Base-by-base conservation (phyloP, 2,113 vertebrate genomes). In the Phrynosoma blainvillii region DNA sequence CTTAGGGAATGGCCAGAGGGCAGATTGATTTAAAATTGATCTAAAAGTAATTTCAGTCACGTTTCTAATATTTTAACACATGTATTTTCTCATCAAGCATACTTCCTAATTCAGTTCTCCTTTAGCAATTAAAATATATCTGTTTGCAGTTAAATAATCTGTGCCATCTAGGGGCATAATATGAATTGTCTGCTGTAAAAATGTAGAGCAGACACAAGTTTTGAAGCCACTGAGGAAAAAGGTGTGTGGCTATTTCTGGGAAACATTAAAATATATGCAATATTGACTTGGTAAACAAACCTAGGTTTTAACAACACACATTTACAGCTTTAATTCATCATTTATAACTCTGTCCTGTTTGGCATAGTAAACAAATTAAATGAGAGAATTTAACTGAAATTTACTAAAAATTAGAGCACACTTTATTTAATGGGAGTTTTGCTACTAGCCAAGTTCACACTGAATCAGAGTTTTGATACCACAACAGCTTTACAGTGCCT, bases 121-220 rank as follows among this genome's bases (percentile, higher is more conserved):
- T 73, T 12, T 30, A 81, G 47, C 78, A 62, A 87, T 87, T 87
- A 73, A 59, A 73, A 59, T 2, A 1, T 87, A 12, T n/a, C 25
- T 56, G 70, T 87, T 81, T 27, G 52, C 52, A 56, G 71, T 87
- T 81, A 73, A 87, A 87, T 42, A 80, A 30, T 16, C 68, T 70
- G 36, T 32, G 27, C 36, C 36, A 30, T 30, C 42, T 66, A 30
- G 76, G 65, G 56, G n/a, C 65, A 56, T 86, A 30, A 54, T 66
- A 20, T 84, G n/a, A 75, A 74, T 77, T 77, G 40, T 66, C 74
- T 66, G 74, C 62, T 42, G 21, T 9, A 66, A n/a, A 82, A 36
- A 36, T 65, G 21, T 80, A 62, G 23, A 80, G 62, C 40, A 12
- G n/a, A 21, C 59, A 13, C 23, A 82, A 40, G 40, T 62, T 65